Evolutionary conservation across 2,888 invertebrate genomes (phyloP).

Genomic region (Diachrysia chrysitis): DNA sequence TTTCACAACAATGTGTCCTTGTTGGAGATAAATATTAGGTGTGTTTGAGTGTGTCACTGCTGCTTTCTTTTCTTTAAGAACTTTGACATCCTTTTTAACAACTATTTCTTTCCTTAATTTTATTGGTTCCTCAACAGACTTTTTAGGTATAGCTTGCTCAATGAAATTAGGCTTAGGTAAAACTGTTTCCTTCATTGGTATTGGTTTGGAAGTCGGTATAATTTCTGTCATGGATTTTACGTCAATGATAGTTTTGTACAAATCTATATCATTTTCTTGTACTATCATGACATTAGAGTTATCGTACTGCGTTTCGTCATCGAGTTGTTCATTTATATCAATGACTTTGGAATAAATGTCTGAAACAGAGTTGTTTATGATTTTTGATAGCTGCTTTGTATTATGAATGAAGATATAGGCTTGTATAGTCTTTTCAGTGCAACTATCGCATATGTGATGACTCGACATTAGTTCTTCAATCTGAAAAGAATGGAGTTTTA

Average conservation of each 20-base stretch:
- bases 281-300: slow-evolving; percentile 71
- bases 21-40: slow-evolving; percentile 62
- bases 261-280: slow-evolving; percentile 66
- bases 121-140: slow-evolving; percentile 9
- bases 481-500: slow-evolving; percentile 55
- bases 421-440: slow-evolving; percentile 70
- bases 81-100: slow-evolving; percentile 33
- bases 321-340: slow-evolving; percentile 63
- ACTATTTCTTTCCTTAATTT: slow-evolving; percentile 17
- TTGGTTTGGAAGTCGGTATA: slow-evolving; percentile 54
- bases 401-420: slow-evolving; percentile 71
- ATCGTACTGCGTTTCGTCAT: slow-evolving; percentile 44
- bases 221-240: slow-evolving; percentile 56
- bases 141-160: slow-evolving; percentile 11
- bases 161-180: slow-evolving; percentile 1
- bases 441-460: slow-evolving; percentile 64
- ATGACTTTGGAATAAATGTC: slow-evolving; percentile 70
- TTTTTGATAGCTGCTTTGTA: slow-evolving; percentile 65
- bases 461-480: slow-evolving; percentile 64
- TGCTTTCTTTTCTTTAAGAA: slow-evolving; percentile 16
- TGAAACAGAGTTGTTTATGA: slow-evolving; percentile 65
- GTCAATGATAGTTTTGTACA: slow-evolving; percentile 60
- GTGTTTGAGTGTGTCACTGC: slow-evolving; percentile 23
- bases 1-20: slow-evolving; percentile 65
- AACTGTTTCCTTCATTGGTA: slow-evolving; percentile 33